Evolutionary conservation across 2,113 vertebrate species (phyloP).

Genomic region (Phalacrocorax pelagicus): DNA sequence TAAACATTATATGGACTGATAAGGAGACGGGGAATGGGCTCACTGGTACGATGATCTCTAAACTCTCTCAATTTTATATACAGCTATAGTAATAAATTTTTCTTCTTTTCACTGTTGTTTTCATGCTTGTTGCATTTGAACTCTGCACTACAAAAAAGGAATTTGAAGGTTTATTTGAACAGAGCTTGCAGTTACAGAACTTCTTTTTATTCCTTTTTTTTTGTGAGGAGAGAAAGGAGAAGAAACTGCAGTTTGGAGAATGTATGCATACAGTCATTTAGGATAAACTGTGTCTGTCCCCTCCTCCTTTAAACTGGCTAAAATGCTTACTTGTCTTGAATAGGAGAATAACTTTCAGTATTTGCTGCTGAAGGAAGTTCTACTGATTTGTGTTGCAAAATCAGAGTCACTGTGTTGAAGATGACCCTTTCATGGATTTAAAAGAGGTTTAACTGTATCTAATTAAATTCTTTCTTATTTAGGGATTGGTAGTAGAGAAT

Average conservation of each 20-base stretch:
- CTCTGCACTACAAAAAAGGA: not conserved
- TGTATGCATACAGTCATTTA: not conserved
- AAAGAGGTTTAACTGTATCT: not conserved
- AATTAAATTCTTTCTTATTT: not conserved
- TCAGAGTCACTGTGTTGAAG: not conserved
- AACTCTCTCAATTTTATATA: not conserved
- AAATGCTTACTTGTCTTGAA: not conserved
- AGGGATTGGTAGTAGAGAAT: not conserved
- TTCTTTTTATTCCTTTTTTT: not conserved
- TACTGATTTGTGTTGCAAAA: constrained; percentile 8
- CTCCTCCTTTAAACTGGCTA: not conserved
- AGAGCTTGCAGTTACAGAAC: not conserved
- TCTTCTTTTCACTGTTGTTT: not conserved
- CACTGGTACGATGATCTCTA: not conserved
- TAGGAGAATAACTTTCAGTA: not conserved
- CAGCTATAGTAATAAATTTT: not conserved
- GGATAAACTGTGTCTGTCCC: not conserved
- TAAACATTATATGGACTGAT: not conserved
- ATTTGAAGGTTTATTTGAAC: not conserved
- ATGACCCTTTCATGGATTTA: not conserved
- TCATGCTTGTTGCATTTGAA: not conserved
- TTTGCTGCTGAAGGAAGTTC: constrained; percentile 1
- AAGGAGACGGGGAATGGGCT: not conserved
- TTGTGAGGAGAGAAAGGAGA: not conserved
- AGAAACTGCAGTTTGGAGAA: not conserved